phyloP scores from a whole-genome alignment of 2,113 vertebrate genomes.

The Erpornis zantholeuca region DNA sequence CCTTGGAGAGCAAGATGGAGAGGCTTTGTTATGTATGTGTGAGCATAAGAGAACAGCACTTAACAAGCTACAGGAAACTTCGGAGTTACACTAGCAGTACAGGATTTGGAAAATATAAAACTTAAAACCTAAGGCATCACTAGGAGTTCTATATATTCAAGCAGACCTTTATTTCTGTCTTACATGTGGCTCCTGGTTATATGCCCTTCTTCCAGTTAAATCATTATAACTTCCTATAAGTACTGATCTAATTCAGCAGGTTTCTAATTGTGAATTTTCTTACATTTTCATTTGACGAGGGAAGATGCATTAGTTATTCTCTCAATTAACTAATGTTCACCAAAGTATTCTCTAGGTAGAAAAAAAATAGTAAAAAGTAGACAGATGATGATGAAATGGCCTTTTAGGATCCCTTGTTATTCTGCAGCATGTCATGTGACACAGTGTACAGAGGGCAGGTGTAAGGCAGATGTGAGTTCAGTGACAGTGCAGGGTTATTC shows the following conservation, averaged over 20 bases:
- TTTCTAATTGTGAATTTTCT: not conserved
- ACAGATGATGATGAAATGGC: accelerated
- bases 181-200: not conserved
- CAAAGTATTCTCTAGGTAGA: not conserved
- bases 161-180: not conserved
- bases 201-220: not conserved
- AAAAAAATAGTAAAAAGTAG: not conserved
- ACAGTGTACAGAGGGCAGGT: not conserved
- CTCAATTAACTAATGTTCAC: not conserved
- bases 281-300: not conserved
- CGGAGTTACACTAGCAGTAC: no score
- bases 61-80: no score
- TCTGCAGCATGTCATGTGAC: not conserved
- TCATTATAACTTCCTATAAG: not conserved
- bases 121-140: no score
- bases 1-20: no score
- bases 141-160: not conserved
- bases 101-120: no score
- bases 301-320: not conserved
- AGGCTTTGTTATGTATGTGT: no score
- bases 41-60: no score
- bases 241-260: not conserved
- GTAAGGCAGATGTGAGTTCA: not conserved
- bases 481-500: not conserved
- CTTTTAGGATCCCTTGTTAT: not conserved